These are phyloP conservation scores for Platyscapa corneri DNA, from an alignment of 1,140 invertebrate genomes.

Conservation along the genomic window DNA sequence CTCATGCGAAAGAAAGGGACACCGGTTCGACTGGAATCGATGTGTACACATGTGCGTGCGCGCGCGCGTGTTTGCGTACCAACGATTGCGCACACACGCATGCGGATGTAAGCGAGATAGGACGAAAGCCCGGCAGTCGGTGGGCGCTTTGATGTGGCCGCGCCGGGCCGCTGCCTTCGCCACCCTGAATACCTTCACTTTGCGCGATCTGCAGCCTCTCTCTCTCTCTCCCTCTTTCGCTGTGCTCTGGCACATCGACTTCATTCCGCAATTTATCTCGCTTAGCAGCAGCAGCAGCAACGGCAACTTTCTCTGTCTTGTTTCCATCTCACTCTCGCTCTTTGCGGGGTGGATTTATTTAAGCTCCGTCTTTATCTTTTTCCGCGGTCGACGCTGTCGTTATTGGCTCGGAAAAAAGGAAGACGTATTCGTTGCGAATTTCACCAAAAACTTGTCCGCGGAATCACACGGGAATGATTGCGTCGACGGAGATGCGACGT, in stretches of 20 bases:
- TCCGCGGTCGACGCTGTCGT: conserved; percentile 25
- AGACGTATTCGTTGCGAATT: background rate
- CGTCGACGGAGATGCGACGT: background rate
- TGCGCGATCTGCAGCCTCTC: conserved; percentile 12
- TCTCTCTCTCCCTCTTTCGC: background rate
- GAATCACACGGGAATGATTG: conserved; percentile 31
- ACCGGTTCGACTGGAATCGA: conserved; percentile 68
- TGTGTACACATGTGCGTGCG: conserved; percentile 48
- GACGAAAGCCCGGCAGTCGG: conserved; percentile 63
- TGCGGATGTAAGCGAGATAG: conserved; percentile 50
- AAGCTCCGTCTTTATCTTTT: background rate
- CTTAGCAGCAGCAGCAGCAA: background rate
- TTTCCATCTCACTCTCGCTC: conserved; percentile 47
- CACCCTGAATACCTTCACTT: conserved; percentile 64
- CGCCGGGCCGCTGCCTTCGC: conserved; percentile 60
- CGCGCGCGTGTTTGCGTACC: conserved; percentile 22
- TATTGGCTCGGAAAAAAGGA: background rate
- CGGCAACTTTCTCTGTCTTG: conserved; percentile 45
- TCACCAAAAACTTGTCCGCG: conserved; percentile 22
- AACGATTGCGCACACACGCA: conserved; percentile 21
- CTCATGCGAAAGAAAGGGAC: conserved; percentile 23
- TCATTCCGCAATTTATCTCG: conserved; percentile 59
- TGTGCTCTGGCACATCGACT: conserved; percentile 31
- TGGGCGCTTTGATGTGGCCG: conserved; percentile 68
- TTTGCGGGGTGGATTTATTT: conserved; percentile 43